Percentiles rank a stretch among this genome's conserved stretches.
Evolutionary conservation across 1,140 invertebrate genomes (phyloP).

Genomic region (Cyclina sinensis): DNA sequence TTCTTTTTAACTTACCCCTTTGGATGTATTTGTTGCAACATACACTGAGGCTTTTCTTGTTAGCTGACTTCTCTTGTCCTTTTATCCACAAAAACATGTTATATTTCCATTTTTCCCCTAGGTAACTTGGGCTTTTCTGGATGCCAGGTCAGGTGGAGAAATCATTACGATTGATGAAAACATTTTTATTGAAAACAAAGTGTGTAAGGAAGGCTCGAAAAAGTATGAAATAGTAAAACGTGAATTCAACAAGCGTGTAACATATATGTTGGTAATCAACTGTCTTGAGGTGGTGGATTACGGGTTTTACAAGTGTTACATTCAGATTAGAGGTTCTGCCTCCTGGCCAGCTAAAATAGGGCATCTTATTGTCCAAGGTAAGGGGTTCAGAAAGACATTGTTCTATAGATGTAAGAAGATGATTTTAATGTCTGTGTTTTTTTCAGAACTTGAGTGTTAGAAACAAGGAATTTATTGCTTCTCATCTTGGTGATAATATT

Average conservation of each 20-base stretch:
- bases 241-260: constrained; percentile 55
- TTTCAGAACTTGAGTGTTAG: too few relatives aligned
- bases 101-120: constrained; percentile 39
- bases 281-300: constrained; percentile 62
- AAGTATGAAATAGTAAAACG: constrained; percentile 58
- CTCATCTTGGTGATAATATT: too few relatives aligned
- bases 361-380: constrained; percentile 65
- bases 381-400: too few relatives aligned
- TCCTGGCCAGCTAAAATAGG: constrained; percentile 63
- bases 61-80: too few relatives aligned
- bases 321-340: constrained; percentile 51
- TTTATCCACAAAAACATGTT: too few relatives aligned
- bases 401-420: too few relatives aligned
- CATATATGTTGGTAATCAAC: constrained; percentile 63
- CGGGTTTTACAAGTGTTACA: constrained; percentile 66
- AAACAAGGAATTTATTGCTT: too few relatives aligned
- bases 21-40: too few relatives aligned
- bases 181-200: constrained; percentile 52
- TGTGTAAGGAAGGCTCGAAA: constrained; percentile 52
- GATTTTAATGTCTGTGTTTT: too few relatives aligned
- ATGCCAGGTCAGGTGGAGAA: constrained; percentile 61
- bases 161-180: constrained; percentile 60
- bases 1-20: too few relatives aligned
- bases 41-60: too few relatives aligned
- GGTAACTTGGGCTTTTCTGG: constrained; percentile 63